phyloP scores from a whole-genome alignment of 2,888 invertebrate species.

The Nudaria mundana region DNA sequence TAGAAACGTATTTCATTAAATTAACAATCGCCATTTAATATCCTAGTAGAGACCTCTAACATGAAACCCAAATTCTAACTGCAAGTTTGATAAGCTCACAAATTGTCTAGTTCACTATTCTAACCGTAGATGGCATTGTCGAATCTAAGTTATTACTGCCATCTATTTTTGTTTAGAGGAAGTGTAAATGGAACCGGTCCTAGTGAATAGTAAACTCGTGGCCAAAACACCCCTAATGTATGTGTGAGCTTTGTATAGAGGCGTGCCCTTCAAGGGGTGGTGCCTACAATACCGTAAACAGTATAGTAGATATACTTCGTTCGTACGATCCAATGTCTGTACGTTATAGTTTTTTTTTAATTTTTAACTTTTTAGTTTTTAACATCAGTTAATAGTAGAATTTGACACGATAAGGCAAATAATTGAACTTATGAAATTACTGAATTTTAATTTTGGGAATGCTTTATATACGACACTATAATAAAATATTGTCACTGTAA shows the following conservation, averaged over 20 bases:
- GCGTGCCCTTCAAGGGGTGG: slow-evolving; percentile 60
- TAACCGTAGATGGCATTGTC: slow-evolving; percentile 40
- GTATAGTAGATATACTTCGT: slow-evolving; percentile 14
- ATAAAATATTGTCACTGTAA: no score
- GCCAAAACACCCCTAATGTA: slow-evolving; percentile 12
- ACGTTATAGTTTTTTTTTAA: no score
- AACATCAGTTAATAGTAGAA: no score
- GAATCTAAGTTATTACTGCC: slow-evolving; percentile 30
- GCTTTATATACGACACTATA: no score
- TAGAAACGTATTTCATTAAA: background rate
- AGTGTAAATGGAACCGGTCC: slow-evolving; percentile 20
- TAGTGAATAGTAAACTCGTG: background rate
- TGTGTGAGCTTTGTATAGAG: slow-evolving; percentile 36
- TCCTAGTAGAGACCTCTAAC: slow-evolving; percentile 23
- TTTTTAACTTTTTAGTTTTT: no score
- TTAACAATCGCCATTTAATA: no score
- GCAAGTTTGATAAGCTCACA: slow-evolving; percentile 1
- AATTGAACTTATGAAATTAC: no score
- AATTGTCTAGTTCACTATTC: slow-evolving; percentile 11
- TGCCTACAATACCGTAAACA: slow-evolving; percentile 41
- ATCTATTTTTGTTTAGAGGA: slow-evolving; percentile 37
- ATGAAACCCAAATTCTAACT: slow-evolving; percentile 6
- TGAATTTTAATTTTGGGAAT: no score
- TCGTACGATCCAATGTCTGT: no score
- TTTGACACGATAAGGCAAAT: no score